Evolutionary conservation across 1,140 invertebrate genomes (phyloP).

Genomic region (Coenobita brevimanus): DNA sequence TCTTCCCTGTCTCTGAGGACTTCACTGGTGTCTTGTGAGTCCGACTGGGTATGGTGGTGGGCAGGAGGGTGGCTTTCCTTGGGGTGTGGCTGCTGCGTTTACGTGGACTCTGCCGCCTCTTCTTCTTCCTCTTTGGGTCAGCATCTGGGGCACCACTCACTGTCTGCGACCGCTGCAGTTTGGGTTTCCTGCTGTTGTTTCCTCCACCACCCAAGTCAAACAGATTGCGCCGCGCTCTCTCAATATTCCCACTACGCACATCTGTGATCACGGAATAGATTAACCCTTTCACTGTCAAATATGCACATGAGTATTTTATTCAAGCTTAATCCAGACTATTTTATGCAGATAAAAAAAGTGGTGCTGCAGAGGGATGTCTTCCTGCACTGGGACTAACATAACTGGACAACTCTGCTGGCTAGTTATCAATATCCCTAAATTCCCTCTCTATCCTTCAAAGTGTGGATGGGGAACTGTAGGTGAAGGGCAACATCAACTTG

Average conservation of each 20-base stretch:
- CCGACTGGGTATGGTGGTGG: neutral
- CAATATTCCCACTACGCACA: neutral
- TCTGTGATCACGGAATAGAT: no score
- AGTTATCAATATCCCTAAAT: no score
- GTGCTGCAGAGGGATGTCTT: no score
- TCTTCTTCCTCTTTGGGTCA: neutral
- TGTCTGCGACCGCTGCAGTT: constrained; percentile 21
- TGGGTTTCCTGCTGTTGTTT: neutral
- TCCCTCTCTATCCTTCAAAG: no score
- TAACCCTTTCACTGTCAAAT: no score
- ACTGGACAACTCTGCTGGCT: no score
- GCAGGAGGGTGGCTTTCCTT: neutral
- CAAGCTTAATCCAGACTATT: no score
- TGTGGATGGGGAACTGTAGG: no score
- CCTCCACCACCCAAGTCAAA: constrained; percentile 13
- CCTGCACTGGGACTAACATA: no score
- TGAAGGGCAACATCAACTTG: no score
- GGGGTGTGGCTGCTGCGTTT: neutral
- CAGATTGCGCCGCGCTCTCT: constrained; percentile 34
- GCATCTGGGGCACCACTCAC: neutral
- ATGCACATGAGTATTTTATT: no score
- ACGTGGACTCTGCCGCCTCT: constrained; percentile 10
- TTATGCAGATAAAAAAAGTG: no score
- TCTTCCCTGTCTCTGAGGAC: neutral
- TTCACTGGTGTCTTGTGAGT: constrained; percentile 34